Conservation (phyloP, 1,140 invertebrate genomes). For the Diachasmimorpha longicaudata region DNA sequence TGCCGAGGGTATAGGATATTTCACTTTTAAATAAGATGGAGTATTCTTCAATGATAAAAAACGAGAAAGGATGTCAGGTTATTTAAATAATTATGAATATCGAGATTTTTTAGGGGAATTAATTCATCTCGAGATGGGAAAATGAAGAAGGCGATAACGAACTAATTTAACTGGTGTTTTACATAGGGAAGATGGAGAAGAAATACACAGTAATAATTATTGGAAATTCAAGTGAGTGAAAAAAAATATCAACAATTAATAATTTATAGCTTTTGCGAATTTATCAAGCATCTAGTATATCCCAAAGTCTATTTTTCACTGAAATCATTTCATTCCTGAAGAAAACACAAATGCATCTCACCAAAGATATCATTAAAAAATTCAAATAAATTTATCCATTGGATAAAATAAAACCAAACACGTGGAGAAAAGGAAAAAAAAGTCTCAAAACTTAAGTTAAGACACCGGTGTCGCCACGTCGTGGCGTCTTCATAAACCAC, state of each 20-base stretch:
- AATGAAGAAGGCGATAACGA: not conserved
- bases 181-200: too few relatives aligned
- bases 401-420: too few relatives aligned
- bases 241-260: too few relatives aligned
- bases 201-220: too few relatives aligned
- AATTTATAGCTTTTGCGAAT: too few relatives aligned
- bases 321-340: too few relatives aligned
- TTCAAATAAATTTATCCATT: too few relatives aligned
- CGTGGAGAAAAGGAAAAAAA: not conserved
- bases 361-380: too few relatives aligned
- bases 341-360: too few relatives aligned
- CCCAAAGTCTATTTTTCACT: too few relatives aligned
- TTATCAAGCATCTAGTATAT: too few relatives aligned
- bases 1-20: constrained; percentile 12
- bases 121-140: not conserved
- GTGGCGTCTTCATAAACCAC: constrained; percentile 50
- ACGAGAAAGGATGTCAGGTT: not conserved
- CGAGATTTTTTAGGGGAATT: not conserved
- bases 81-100: not conserved
- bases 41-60: not conserved
- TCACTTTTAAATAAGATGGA: constrained; percentile 8
- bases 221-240: too few relatives aligned
- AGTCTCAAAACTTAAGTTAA: constrained; percentile 26
- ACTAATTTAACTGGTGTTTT: not conserved
- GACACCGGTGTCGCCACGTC: constrained; percentile 59